Conservation (phyloP, 2,888 invertebrate genomes). For the Hirtodrosophila confusa region DNA sequence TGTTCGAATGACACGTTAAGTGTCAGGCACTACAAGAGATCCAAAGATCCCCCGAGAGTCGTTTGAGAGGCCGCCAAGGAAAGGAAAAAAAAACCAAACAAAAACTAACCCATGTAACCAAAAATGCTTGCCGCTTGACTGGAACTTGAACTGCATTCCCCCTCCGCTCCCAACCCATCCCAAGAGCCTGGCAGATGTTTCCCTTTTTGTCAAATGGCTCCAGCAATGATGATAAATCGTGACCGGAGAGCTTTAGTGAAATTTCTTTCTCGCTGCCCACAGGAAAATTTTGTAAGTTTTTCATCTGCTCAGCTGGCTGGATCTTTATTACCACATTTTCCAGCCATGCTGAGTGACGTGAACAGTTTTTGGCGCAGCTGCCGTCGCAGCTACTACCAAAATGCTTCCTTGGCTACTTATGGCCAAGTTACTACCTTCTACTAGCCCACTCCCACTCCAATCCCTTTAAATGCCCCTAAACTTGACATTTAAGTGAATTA, state of each 20-base stretch:
- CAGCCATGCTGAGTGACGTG: slow-evolving; percentile 62
- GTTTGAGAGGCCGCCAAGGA: slow-evolving; percentile 44
- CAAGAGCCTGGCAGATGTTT: slow-evolving; percentile 52
- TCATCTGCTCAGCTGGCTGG: slow-evolving; percentile 30
- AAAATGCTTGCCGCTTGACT: slow-evolving; percentile 55
- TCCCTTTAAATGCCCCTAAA: slow-evolving; percentile 21
- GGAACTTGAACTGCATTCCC: slow-evolving; percentile 45
- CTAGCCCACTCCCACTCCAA: slow-evolving; percentile 1
- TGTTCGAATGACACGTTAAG: slow-evolving; percentile 80
- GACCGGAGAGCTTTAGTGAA: slow-evolving; percentile 66
- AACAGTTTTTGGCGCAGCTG: slow-evolving; percentile 59
- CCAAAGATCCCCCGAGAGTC: slow-evolving; percentile 33
- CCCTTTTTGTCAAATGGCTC: slow-evolving; percentile 68
- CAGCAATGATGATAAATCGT: slow-evolving; percentile 73
- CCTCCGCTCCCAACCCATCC: not conserved
- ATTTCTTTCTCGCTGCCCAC: slow-evolving; percentile 52
- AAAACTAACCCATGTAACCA: slow-evolving; percentile 30
- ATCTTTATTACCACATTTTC: slow-evolving; percentile 62
- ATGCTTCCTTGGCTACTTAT: slow-evolving; percentile 50
- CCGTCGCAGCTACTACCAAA: slow-evolving; percentile 36
- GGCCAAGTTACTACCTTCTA: slow-evolving; percentile 46
- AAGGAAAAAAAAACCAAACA: slow-evolving; percentile 5
- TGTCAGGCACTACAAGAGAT: slow-evolving; percentile 70
- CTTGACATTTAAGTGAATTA: slow-evolving; percentile 77
- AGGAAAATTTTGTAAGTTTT: slow-evolving; percentile 25